These are phyloP conservation scores for Ambastaia sidthimunki DNA, from an alignment of 2,797 vertebrate species.

Conservation along the genomic window DNA sequence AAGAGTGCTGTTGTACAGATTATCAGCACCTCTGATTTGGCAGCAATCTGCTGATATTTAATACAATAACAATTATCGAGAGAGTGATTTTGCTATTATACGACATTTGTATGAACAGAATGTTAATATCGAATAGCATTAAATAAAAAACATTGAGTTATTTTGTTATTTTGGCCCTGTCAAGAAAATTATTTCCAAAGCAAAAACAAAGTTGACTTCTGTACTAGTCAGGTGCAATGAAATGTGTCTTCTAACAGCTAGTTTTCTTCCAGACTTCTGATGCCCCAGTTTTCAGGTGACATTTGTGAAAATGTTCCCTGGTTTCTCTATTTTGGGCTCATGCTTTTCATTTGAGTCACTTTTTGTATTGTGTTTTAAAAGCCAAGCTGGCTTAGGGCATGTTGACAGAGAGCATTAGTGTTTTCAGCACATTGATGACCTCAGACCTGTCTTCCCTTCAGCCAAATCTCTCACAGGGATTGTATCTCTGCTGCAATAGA, in stretches of 20 bases:
- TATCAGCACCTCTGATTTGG: neutral
- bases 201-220: neutral
- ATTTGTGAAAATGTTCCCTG: conserved; percentile 34
- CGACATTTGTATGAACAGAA: too few species aligned
- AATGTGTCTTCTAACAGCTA: neutral
- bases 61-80: neutral
- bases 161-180: neutral
- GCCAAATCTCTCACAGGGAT: conserved; percentile 16
- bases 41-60: neutral
- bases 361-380: conserved; percentile 34
- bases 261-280: conserved; percentile 11
- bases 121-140: too few species aligned
- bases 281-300: conserved; percentile 42
- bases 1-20: neutral
- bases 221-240: neutral
- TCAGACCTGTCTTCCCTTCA: conserved; percentile 37
- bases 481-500: neutral
- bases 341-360: conserved; percentile 22
- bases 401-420: conserved; percentile 41
- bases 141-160: neutral
- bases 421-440: conserved; percentile 31
- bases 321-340: conserved; percentile 35
- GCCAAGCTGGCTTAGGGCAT: conserved; percentile 35
- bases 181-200: neutral
- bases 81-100: neutral